These are phyloP conservation scores for Phymorhynchus buccinoides DNA, from an alignment of 1,140 invertebrate genomes.

Conservation along the genomic window DNA sequence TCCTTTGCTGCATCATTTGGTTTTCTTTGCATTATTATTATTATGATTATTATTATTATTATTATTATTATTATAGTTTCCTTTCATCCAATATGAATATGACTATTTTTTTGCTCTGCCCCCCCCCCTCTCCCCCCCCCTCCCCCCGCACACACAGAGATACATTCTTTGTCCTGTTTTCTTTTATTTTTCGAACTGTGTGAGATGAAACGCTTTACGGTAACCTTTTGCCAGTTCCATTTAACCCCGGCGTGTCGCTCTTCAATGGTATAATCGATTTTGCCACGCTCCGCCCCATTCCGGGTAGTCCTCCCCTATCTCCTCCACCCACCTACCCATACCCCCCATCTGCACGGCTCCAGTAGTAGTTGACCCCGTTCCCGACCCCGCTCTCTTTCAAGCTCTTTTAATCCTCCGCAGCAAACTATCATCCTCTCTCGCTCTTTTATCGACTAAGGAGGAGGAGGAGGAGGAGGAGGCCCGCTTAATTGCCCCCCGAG, in stretches of 20 bases:
- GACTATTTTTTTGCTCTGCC: not conserved
- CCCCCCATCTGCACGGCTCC: not conserved
- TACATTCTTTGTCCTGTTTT: no score
- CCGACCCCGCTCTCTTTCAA: not conserved
- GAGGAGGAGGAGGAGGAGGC: no score
- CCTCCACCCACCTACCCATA: no score
- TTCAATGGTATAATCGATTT: not conserved
- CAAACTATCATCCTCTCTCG: no score
- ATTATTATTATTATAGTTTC: not conserved
- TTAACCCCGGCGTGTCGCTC: slow-evolving; percentile 5
- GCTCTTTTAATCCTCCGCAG: not conserved
- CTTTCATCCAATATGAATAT: not conserved
- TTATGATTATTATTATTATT: no score
- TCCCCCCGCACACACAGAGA: no score
- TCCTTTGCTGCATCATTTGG: not conserved
- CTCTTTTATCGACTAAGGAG: slow-evolving; percentile 6
- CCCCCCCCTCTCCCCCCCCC: no score
- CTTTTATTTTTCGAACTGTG: not conserved
- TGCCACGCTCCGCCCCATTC: not conserved
- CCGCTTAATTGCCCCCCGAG: slow-evolving; percentile 1
- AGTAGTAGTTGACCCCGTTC: not conserved
- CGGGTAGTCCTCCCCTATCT: no score
- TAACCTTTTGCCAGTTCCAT: slow-evolving; percentile 5
- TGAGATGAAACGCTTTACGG: not conserved
- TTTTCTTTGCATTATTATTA: no score